These are phyloP conservation scores for Dermochelys coriacea DNA, from an alignment of 2,797 vertebrate genomes.

Conservation along the genomic window DNA sequence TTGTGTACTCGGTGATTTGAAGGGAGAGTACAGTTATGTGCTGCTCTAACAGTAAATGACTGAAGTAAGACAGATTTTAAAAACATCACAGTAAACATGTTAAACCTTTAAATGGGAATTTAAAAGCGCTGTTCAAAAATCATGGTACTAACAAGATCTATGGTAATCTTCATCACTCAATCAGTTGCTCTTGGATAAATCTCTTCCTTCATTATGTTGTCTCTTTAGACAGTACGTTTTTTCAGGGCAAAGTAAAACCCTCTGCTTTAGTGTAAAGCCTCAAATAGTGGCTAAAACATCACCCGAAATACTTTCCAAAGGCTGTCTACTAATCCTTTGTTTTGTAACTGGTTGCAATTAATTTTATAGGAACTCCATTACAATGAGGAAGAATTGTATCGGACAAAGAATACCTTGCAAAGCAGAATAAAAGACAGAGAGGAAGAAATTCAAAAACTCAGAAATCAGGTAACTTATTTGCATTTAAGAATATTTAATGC, in stretches of 20 bases:
- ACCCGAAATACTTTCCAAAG: background rate
- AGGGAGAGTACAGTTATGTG: background rate
- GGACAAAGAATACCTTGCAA: conserved; percentile 91
- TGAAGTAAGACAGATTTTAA: background rate
- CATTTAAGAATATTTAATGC: conserved; percentile 1
- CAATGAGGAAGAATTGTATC: conserved; percentile 92
- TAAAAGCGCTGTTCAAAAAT: background rate
- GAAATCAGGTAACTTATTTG: conserved; percentile 90
- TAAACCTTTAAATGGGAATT: background rate
- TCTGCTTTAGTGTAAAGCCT: background rate
- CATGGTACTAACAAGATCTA: background rate
- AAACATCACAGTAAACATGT: background rate
- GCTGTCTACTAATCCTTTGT: background rate
- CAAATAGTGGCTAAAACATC: background rate
- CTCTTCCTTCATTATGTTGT: background rate
- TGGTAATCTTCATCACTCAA: background rate
- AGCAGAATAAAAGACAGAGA: conserved; percentile 95
- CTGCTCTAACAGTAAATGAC: background rate
- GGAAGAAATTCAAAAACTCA: conserved; percentile 98
- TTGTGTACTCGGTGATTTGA: background rate
- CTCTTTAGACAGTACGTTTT: background rate
- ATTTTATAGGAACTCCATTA: conserved; percentile 91
- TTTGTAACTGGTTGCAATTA: background rate
- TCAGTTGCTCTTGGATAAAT: background rate
- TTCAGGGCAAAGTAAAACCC: background rate